Percentiles rank a stretch among this genome's conserved stretches.
Conservation (phyloP, 1,140 invertebrate genomes). For the Hylyphantes graminicola region DNA sequence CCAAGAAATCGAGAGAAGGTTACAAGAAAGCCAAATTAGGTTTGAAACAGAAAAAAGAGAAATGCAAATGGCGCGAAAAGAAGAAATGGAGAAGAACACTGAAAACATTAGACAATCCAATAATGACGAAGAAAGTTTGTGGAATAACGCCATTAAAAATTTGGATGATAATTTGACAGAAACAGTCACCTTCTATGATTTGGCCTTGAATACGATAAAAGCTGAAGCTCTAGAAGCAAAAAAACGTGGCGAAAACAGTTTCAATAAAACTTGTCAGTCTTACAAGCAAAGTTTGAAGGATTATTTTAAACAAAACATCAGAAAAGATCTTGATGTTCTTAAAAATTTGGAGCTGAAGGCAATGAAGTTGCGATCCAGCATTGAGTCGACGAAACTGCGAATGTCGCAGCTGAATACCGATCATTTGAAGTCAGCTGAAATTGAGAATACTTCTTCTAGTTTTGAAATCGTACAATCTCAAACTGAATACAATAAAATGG, state of each 20-base stretch:
- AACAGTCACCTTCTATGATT: background rate
- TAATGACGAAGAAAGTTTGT: background rate
- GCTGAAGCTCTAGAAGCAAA: constrained; percentile 1
- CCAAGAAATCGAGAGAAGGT: background rate
- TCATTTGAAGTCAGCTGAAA: background rate
- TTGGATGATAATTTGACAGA: background rate
- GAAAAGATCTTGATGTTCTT: constrained; percentile 12
- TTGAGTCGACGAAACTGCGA: background rate
- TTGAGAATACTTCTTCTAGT: background rate
- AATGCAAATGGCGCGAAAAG: constrained; percentile 1
- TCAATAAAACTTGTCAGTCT: background rate
- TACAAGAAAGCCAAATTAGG: background rate
- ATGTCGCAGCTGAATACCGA: background rate
- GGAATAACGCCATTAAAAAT: background rate
- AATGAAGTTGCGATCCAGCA: background rate
- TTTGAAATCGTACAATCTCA: background rate
- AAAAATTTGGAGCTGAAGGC: background rate
- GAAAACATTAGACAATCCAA: background rate
- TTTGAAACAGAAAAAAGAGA: background rate
- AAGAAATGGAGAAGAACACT: background rate
- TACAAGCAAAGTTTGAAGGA: constrained; percentile 1
- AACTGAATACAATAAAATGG: background rate
- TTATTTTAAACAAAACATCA: constrained; percentile 7
- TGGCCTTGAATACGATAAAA: background rate
- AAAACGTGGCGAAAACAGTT: background rate